Evolutionary conservation across 1,140 invertebrate species (phyloP), one percentile per base, ranked within the genome.

Genomic region (Mactra quadrangularis): DNA sequence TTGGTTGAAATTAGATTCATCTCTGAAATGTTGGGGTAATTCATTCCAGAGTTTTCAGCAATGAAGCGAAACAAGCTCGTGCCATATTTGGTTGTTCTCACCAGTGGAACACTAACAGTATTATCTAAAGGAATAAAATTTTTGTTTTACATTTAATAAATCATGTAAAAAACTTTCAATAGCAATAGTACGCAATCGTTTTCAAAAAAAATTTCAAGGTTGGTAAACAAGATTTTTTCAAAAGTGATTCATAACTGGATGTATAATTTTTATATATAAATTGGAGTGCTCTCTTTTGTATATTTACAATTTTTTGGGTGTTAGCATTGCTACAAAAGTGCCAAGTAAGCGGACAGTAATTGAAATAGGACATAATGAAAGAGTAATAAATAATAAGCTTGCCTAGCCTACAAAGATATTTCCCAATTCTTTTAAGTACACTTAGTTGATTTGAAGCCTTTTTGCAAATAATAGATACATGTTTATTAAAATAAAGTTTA

Each of bases 201-300:
- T 33, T n/a, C n/a, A n/a, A n/a, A n/a, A n/a, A n/a, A 9, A 64
- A 17, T 22, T 64, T 64, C 17, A 64, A 45, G n/a, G 29, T 35
- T 9, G 60, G 60, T 38, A 64, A 17, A n/a, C 35, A 35, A n/a
- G 60, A 64, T 33, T 22, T 33, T 4, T 33, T 1, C 19, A 64
- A 22, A 64, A 64, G 60, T 3, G 13, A n/a, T 7, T 4, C 33
- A 35, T 64, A 64, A 22, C 31, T 29, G 9, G 31, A 64, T 19
- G 15, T 19, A 38, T 64, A 64, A 31, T 71, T 45, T 52, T 53
- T 41, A 53, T 71, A 71, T 27, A 71, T 71, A 41, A 71, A 71
- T 33, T 31, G n/a, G 17, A 52, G n/a, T 25, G 68, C 68, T 52
- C 68, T 50, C 52, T 71, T 41, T 52, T 71, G 68, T 7, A 71